phyloP scores from a whole-genome alignment of 2,888 invertebrate genomes.

The Limenitis camilla region DNA sequence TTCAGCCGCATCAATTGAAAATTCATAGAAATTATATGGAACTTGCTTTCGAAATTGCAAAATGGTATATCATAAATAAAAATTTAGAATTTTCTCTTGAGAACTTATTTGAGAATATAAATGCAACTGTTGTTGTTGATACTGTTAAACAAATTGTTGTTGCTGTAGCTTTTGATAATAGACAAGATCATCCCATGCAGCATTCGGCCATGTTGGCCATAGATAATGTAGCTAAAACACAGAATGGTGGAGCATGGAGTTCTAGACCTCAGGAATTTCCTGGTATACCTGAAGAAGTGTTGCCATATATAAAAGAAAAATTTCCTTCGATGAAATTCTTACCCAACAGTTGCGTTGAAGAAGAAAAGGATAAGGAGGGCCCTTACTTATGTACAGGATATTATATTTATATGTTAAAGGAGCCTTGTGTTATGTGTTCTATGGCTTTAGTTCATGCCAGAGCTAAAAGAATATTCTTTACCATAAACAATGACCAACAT shows the following conservation, averaged over 20 bases:
- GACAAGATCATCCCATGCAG: slow-evolving; percentile 79
- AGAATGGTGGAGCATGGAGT: slow-evolving; percentile 84
- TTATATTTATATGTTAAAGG: slow-evolving; percentile 85
- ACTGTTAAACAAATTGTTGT: slow-evolving; percentile 78
- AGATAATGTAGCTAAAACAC: slow-evolving; percentile 88
- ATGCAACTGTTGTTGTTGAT: slow-evolving; percentile 80
- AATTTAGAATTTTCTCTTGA: slow-evolving; percentile 13
- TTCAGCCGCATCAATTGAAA: slow-evolving; percentile 66
- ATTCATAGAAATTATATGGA: slow-evolving; percentile 76
- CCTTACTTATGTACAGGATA: slow-evolving; percentile 92
- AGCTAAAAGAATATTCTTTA: slow-evolving; percentile 86
- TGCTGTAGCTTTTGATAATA: slow-evolving; percentile 77
- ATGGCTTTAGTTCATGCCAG: slow-evolving; percentile 97
- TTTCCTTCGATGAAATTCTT: slow-evolving; percentile 61
- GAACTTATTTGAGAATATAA: slow-evolving; percentile 31
- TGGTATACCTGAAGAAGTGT: slow-evolving; percentile 59
- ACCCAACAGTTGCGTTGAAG: slow-evolving; percentile 41
- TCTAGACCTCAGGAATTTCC: slow-evolving; percentile 14
- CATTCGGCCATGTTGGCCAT: slow-evolving; percentile 91
- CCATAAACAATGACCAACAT: slow-evolving; percentile 57
- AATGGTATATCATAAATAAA: slow-evolving; percentile 34
- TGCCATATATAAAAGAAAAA: slow-evolving; percentile 44
- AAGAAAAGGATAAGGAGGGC: slow-evolving; percentile 44
- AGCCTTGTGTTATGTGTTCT: slow-evolving; percentile 96
- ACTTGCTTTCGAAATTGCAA: slow-evolving; percentile 72